These are phyloP conservation scores for Aspiorhynchus laticeps DNA, from an alignment of 2,113 vertebrate genomes.

Conservation along the genomic window DNA sequence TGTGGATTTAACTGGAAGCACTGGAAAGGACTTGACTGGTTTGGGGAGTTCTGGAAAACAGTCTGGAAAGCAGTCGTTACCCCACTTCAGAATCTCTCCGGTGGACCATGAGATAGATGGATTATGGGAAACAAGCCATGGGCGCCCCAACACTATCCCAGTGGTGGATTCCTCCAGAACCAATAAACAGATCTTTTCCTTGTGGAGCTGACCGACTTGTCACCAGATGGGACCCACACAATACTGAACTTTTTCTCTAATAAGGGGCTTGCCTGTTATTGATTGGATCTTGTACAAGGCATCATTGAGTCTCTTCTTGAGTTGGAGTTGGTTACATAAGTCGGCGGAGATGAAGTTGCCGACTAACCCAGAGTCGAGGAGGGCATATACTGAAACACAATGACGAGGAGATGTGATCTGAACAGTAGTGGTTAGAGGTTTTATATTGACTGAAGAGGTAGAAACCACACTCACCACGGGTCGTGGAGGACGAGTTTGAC, in stretches of 20 bases:
- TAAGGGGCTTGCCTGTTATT: background rate
- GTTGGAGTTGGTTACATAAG: no score
- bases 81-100: background rate
- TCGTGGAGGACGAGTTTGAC: background rate
- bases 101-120: background rate
- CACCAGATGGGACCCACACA: background rate
- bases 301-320: no score
- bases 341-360: no score
- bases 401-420: no score
- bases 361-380: no score
- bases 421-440: background rate
- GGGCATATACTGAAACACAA: no score
- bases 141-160: background rate
- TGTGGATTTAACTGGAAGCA: background rate
- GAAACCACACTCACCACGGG: background rate
- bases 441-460: background rate
- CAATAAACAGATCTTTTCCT: background rate
- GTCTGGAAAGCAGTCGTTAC: background rate
- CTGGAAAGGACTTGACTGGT: background rate
- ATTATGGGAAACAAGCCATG: background rate
- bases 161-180: background rate
- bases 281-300: no score
- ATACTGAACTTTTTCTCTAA: background rate
- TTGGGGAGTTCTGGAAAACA: background rate
- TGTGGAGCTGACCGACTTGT: background rate